Percentiles rank a stretch among this genome's conserved stretches.
Conservation (phyloP, 2,797 vertebrate genomes). For the Eleutherodactylus coqui region DNA sequence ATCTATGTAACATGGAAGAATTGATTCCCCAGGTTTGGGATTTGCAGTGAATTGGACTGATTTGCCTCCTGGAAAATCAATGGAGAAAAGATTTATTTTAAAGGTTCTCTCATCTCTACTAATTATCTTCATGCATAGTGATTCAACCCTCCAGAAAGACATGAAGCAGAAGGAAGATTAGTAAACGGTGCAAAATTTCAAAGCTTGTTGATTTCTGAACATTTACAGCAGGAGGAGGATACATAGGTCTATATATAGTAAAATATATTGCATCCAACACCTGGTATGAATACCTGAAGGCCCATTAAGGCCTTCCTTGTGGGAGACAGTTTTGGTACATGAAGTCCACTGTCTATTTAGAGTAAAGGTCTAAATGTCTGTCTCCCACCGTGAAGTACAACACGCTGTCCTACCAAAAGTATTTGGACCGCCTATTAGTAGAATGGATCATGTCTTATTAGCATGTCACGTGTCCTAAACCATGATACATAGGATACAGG, state of each 20-base stretch:
- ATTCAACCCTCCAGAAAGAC: conserved; percentile 15
- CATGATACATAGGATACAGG: no score
- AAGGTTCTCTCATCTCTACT: conserved; percentile 22
- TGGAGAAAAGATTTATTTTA: not conserved
- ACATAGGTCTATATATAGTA: not conserved
- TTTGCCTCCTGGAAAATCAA: conserved; percentile 13
- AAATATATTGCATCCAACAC: not conserved
- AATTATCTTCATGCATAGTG: conserved; percentile 9
- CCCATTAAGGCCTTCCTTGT: not conserved
- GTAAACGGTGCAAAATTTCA: not conserved
- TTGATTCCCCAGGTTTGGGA: conserved; percentile 17
- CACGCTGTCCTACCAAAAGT: no score
- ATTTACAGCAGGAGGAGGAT: not conserved
- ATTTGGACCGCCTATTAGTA: no score
- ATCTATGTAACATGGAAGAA: conserved; percentile 20
- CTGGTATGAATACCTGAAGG: not conserved
- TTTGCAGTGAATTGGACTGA: conserved; percentile 19
- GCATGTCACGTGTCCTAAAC: no score
- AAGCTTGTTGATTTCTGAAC: not conserved
- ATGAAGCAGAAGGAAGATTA: not conserved
- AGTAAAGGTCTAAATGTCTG: not conserved
- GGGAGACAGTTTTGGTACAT: not conserved
- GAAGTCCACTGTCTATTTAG: not conserved
- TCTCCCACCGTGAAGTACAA: no score
- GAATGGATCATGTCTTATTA: no score